Conservation (phyloP, 2,113 vertebrate species). For the Blennius ocellaris region DNA sequence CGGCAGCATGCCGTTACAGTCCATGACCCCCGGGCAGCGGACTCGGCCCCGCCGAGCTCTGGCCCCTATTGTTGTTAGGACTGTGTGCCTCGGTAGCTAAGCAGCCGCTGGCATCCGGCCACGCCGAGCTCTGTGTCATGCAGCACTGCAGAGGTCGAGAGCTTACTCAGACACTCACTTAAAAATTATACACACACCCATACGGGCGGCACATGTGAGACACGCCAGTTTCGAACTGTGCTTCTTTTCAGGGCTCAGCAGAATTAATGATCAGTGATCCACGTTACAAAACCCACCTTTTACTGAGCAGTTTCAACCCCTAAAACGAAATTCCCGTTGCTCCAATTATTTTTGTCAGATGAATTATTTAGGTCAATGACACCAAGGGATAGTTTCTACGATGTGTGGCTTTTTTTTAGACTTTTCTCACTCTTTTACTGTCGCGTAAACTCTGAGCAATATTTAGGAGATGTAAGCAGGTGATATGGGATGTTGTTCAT, state of each 20-base stretch:
- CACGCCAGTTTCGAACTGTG: conserved; percentile 1
- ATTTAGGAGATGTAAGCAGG: too few species aligned
- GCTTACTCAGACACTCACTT: conserved; percentile 40
- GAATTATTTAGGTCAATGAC: too few species aligned
- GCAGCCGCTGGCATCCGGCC: conserved; percentile 72
- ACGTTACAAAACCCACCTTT: neutral
- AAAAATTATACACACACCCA: conserved; percentile 28
- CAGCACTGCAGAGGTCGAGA: conserved; percentile 39
- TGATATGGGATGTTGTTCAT: too few species aligned
- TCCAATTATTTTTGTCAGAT: too few species aligned
- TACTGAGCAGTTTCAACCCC: neutral
- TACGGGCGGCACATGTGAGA: neutral
- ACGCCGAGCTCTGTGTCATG: conserved; percentile 58
- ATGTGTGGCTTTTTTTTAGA: too few species aligned
- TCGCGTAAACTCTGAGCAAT: too few species aligned
- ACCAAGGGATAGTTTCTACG: too few species aligned
- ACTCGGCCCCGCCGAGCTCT: conserved; percentile 46
- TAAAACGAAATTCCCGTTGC: too few species aligned
- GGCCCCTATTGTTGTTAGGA: conserved; percentile 67
- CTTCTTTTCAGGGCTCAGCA: neutral
- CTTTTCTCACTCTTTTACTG: too few species aligned
- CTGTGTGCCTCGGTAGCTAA: conserved; percentile 75
- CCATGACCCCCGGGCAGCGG: conserved; percentile 41
- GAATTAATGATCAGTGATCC: neutral
- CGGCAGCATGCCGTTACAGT: conserved; percentile 46